phyloP scores from a whole-genome alignment of 2,888 invertebrate species.

The Drosophila neotestacea region DNA sequence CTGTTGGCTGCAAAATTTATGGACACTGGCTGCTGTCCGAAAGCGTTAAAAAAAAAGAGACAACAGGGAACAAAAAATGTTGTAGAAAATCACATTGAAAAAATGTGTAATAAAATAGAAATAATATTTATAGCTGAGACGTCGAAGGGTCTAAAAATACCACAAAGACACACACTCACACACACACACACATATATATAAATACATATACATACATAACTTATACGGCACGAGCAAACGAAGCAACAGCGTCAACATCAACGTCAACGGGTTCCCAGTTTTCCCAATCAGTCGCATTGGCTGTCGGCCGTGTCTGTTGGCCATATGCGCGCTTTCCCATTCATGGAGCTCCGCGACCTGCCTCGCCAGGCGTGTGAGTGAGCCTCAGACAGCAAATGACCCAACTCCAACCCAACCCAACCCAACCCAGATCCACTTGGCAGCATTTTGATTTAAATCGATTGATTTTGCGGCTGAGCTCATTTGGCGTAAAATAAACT shows the following conservation, averaged over 20 bases:
- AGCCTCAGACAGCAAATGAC: slow-evolving; percentile 19
- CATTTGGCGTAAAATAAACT: slow-evolving; percentile 81
- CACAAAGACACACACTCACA: slow-evolving; percentile 23
- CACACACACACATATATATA: neutral
- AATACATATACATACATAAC: neutral
- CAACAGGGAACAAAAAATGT: slow-evolving; percentile 41
- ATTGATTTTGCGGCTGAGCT: slow-evolving; percentile 79
- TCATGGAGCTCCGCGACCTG: slow-evolving; percentile 74
- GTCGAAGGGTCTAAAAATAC: slow-evolving; percentile 78
- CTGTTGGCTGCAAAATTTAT: slow-evolving; percentile 58
- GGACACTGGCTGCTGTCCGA: slow-evolving; percentile 42
- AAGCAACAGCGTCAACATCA: slow-evolving; percentile 51
- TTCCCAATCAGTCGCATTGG: slow-evolving; percentile 25
- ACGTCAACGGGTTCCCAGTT: slow-evolving; percentile 51
- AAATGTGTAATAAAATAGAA: slow-evolving; percentile 80
- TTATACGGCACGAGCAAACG: slow-evolving; percentile 24
- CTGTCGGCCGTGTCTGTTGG: slow-evolving; percentile 29
- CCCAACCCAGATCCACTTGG: slow-evolving; percentile 43
- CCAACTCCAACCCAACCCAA: slow-evolving; percentile 27
- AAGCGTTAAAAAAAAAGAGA: slow-evolving; percentile 32
- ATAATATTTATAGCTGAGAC: slow-evolving; percentile 80
- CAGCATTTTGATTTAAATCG: slow-evolving; percentile 77
- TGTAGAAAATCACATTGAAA: slow-evolving; percentile 71
- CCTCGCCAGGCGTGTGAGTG: slow-evolving; percentile 44
- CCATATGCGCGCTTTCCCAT: slow-evolving; percentile 73